Percentiles rank a stretch among this genome's conserved stretches.
Evolutionary conservation across 2,888 invertebrate species (phyloP).

Genomic region (Itoplectis maculator): DNA sequence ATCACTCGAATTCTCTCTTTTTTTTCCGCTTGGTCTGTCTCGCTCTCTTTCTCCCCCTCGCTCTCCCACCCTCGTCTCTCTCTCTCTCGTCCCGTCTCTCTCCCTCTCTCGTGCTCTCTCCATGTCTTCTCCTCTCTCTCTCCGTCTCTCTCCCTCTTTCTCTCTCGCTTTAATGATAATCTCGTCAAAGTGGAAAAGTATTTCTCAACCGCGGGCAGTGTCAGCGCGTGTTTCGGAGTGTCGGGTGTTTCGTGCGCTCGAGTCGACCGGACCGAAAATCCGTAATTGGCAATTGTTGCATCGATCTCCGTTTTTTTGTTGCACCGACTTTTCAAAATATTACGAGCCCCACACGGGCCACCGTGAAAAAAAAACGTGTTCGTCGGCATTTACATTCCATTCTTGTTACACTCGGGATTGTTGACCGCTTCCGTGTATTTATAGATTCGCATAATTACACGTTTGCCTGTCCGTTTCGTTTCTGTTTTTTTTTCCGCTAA

Average conservation of each 20-base stretch:
- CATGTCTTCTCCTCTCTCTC: too few relatives aligned
- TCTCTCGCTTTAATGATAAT: slow-evolving; percentile 55
- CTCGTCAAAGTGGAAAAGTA: slow-evolving; percentile 66
- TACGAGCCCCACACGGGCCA: background rate
- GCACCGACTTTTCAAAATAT: slow-evolving; percentile 12
- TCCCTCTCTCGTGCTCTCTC: slow-evolving; percentile 1
- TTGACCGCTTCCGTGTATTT: slow-evolving; percentile 28
- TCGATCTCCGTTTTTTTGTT: slow-evolving; percentile 7
- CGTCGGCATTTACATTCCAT: background rate
- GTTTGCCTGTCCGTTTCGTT: slow-evolving; percentile 8
- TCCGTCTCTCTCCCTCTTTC: slow-evolving; percentile 26
- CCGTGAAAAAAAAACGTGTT: slow-evolving; percentile 14
- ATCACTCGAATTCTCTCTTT: slow-evolving; percentile 47
- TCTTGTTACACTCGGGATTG: slow-evolving; percentile 3
- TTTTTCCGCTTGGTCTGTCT: slow-evolving; percentile 19
- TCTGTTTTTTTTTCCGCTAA: slow-evolving; percentile 4
- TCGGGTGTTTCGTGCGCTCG: slow-evolving; percentile 46
- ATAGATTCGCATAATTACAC: slow-evolving; percentile 22
- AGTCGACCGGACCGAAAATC: slow-evolving; percentile 29
- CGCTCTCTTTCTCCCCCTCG: background rate
- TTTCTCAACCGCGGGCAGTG: slow-evolving; percentile 49
- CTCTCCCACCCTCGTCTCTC: background rate
- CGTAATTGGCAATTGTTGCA: slow-evolving; percentile 35
- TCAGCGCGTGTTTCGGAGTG: slow-evolving; percentile 57
- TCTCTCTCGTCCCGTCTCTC: background rate